A percentile compares a stretch with the other conserved stretches of the same genome.
Evolutionary conservation across 2,113 vertebrate genomes (phyloP).

Genomic region (Syrmaticus mikado): DNA sequence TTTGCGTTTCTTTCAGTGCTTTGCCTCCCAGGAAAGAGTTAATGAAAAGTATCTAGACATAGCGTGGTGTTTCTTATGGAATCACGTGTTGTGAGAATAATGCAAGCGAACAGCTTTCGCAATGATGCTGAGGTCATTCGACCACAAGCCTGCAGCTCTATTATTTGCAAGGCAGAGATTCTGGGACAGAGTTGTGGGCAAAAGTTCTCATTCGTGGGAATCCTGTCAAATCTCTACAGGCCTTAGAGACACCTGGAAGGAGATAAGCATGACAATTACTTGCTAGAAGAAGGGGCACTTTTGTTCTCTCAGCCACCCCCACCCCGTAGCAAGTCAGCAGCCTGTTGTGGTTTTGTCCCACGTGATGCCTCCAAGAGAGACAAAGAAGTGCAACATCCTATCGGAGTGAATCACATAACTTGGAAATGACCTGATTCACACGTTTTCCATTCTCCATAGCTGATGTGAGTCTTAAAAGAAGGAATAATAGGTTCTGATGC

Average conservation of each 20-base stretch:
- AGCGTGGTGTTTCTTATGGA: slow-evolving; percentile 34
- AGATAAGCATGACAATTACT: slow-evolving; percentile 17
- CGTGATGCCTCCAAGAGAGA: slow-evolving; percentile 64
- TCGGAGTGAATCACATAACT: slow-evolving; percentile 66
- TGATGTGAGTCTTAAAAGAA: slow-evolving; percentile 36
- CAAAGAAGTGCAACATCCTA: slow-evolving; percentile 68
- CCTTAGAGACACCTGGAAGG: slow-evolving; percentile 42
- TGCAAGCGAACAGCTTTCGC: slow-evolving; percentile 64
- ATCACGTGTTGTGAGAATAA: slow-evolving; percentile 57
- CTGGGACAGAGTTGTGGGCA: background rate
- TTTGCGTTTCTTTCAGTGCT: background rate
- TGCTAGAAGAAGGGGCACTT: slow-evolving; percentile 49
- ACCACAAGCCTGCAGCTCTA: slow-evolving; percentile 55
- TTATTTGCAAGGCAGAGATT: slow-evolving; percentile 2
- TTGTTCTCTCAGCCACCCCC: background rate
- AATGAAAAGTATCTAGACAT: background rate
- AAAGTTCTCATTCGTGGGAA: background rate
- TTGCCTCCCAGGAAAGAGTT: slow-evolving; percentile 34
- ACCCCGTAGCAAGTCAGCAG: slow-evolving; percentile 46
- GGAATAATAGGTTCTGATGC: background rate
- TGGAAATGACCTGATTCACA: slow-evolving; percentile 72
- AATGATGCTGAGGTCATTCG: slow-evolving; percentile 27
- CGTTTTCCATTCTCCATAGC: slow-evolving; percentile 44
- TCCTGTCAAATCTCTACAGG: slow-evolving; percentile 22
- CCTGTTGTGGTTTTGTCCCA: slow-evolving; percentile 69